Percentiles rank a stretch among this genome's conserved stretches.
phyloP scores from a whole-genome alignment of 2,797 vertebrate species.

The Odontamblyopus rebecca region DNA sequence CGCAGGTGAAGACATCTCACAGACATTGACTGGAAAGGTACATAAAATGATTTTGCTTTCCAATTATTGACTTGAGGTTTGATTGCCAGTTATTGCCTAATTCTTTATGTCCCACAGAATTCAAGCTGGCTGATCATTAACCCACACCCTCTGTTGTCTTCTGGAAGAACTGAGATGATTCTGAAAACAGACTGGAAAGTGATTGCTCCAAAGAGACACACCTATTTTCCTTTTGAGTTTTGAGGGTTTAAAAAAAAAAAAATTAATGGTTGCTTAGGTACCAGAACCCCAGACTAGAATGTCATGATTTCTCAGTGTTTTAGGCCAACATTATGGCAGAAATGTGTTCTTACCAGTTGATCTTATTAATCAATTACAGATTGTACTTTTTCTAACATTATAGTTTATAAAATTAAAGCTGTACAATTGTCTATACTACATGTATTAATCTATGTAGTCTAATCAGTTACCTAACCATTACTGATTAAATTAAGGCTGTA shows the following conservation, averaged over 20 bases:
- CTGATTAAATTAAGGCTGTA: not conserved
- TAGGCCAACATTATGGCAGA: not conserved
- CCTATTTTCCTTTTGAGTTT: conserved; percentile 41
- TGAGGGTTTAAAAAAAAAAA: conserved; percentile 23
- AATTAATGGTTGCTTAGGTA: not conserved
- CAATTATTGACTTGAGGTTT: not conserved
- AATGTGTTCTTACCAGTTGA: not conserved
- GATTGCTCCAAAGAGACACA: not conserved
- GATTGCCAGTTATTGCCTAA: not conserved
- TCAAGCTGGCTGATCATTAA: conserved; percentile 45
- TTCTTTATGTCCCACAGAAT: conserved; percentile 26
- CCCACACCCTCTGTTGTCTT: conserved; percentile 26
- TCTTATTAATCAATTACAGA: not conserved
- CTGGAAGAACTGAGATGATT: conserved; percentile 49
- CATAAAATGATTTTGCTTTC: conserved; percentile 13
- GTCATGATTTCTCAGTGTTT: conserved; percentile 12
- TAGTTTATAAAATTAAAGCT: not conserved
- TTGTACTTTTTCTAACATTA: not conserved
- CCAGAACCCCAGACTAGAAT: conserved; percentile 10
- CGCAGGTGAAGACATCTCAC: conserved; percentile 58
- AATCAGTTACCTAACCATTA: not conserved
- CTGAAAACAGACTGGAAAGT: conserved; percentile 59
- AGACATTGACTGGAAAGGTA: conserved; percentile 28
- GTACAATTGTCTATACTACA: not conserved
- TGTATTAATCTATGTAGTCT: not conserved